Percentiles rank a stretch among this genome's conserved stretches.
Conservation (phyloP, 2,888 invertebrate genomes). For the Anthoptus insignis region DNA sequence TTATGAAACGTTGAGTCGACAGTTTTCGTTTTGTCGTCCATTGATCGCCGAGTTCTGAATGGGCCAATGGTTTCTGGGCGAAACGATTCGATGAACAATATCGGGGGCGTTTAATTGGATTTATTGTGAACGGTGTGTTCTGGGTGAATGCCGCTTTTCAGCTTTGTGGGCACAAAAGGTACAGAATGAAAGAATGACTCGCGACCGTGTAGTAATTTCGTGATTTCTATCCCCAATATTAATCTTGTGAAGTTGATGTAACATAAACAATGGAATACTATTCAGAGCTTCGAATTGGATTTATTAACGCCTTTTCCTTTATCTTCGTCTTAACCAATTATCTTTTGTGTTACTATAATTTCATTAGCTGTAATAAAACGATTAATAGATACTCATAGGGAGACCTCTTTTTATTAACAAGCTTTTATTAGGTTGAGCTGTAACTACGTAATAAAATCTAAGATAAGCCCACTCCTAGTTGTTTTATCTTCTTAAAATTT, state of each 20-base stretch:
- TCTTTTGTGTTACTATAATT: conserved; percentile 5
- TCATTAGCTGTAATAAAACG: conserved; percentile 1
- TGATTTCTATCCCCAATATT: conserved; percentile 31
- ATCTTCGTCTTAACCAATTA: not conserved
- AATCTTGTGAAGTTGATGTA: conserved; percentile 36
- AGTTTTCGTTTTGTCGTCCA: conserved; percentile 67
- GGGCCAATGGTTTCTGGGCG: conserved; percentile 60
- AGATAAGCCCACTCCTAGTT: no score
- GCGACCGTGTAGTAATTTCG: conserved; percentile 35
- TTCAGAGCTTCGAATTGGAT: conserved; percentile 22
- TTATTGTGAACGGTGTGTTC: conserved; percentile 53
- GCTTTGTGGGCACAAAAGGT: conserved; percentile 34
- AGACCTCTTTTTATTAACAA: not conserved
- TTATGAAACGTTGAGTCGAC: conserved; percentile 74
- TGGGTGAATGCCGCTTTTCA: conserved; percentile 46
- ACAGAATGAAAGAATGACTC: conserved; percentile 41
- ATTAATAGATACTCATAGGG: not conserved
- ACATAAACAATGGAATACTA: conserved; percentile 30
- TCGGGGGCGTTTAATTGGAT: conserved; percentile 62
- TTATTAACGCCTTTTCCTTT: conserved; percentile 13
- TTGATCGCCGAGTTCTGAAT: conserved; percentile 59
- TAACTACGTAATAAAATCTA: no score
- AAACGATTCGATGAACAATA: conserved; percentile 59
- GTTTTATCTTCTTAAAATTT: no score
- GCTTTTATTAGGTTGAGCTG: no score